These are phyloP conservation scores for Gymnorhina tibicen DNA, from an alignment of 2,113 vertebrate species.

Conservation along the genomic window DNA sequence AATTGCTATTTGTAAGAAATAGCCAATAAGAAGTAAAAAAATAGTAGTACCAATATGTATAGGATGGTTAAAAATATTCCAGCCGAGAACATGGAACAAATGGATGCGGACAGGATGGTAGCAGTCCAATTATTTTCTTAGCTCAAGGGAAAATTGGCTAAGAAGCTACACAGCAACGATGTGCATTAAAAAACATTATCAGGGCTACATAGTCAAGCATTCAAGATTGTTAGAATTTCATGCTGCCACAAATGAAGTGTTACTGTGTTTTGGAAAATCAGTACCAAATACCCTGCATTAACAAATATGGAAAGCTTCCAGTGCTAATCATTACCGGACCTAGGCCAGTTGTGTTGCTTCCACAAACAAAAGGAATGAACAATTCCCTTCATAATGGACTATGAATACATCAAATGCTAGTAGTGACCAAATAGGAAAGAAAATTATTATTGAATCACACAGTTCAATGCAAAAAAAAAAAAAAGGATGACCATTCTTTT, in stretches of 20 bases:
- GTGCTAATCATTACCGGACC: neutral
- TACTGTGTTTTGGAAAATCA: neutral
- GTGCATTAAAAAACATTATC: neutral
- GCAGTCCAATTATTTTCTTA: neutral
- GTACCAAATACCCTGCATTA: neutral
- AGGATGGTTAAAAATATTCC: neutral
- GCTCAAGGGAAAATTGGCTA: neutral
- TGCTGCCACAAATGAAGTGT: neutral
- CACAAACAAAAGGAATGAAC: neutral
- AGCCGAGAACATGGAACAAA: neutral
- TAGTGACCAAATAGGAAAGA: neutral
- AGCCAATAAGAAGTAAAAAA: neutral
- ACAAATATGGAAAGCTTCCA: neutral
- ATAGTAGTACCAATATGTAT: neutral
- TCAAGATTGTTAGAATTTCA: neutral
- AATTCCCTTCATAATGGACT: neutral
- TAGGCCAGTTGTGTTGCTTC: neutral
- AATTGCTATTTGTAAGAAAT: neutral
- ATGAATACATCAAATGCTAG: neutral
- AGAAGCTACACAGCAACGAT: neutral
- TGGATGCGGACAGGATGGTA: neutral
- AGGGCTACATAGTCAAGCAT: neutral
- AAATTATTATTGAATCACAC: neutral
- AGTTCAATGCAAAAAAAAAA: neutral
- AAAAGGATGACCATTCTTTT: neutral